Evolutionary conservation across 2,797 vertebrate genomes (phyloP).

Genomic region (Masticophis lateralis): DNA sequence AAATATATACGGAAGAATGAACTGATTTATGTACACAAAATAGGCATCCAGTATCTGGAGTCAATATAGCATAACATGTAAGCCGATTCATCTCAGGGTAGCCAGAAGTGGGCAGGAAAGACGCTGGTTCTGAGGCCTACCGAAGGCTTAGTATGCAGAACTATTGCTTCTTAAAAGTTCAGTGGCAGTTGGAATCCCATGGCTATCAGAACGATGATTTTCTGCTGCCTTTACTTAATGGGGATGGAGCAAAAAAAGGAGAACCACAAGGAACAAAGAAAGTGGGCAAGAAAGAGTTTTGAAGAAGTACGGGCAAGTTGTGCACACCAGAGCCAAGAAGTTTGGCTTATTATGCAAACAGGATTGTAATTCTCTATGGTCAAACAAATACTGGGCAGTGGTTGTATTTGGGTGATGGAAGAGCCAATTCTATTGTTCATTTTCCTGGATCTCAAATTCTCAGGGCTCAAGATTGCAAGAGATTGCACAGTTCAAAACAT

Average conservation of each 20-base stretch:
- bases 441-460: neutral
- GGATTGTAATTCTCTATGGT: neutral
- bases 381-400: constrained; percentile 7
- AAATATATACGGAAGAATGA: constrained; percentile 39
- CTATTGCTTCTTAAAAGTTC: constrained; percentile 1
- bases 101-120: constrained; percentile 26
- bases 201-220: neutral
- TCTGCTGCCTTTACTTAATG: constrained; percentile 31
- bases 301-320: constrained; percentile 6
- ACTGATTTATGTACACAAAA: constrained; percentile 43
- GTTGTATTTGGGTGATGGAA: constrained; percentile 15
- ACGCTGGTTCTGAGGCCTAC: constrained; percentile 22
- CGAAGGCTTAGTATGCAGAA: constrained; percentile 34
- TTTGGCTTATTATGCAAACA: constrained; percentile 50
- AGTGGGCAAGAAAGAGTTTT: constrained; percentile 37
- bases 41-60: constrained; percentile 55
- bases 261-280: constrained; percentile 3
- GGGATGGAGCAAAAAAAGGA: neutral
- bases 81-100: constrained; percentile 32
- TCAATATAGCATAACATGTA: constrained; percentile 44
- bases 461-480: neutral
- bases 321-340: constrained; percentile 29
- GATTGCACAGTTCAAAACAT: neutral
- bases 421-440: neutral
- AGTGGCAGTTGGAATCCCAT: constrained; percentile 7